Conservation (phyloP, 2,797 vertebrate genomes). For the Catostomus latipinnis region DNA sequence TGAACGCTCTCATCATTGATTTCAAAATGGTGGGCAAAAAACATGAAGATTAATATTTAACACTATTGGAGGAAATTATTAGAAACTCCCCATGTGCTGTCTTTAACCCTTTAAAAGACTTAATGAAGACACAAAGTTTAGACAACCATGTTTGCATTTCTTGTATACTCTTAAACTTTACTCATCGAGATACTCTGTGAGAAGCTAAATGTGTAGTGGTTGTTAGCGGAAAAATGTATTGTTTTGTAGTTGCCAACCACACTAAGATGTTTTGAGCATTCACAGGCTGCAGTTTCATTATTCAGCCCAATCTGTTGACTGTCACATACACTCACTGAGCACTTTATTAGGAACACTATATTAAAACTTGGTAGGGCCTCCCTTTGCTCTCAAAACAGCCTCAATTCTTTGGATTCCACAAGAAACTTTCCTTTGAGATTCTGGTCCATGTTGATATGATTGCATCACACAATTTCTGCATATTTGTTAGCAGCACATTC, state of each 20-base stretch:
- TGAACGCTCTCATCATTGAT: constrained; percentile 20
- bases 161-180: background rate
- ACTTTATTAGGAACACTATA: too few species aligned
- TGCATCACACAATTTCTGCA: too few species aligned
- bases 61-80: background rate
- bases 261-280: background rate
- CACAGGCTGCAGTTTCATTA: too few species aligned
- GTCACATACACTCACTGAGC: too few species aligned
- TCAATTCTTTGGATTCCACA: too few species aligned
- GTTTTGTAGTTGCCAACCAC: background rate
- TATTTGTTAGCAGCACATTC: too few species aligned
- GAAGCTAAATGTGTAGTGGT: background rate
- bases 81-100: background rate
- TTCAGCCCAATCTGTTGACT: too few species aligned
- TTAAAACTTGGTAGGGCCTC: too few species aligned
- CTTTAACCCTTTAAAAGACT: background rate
- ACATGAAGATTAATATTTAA: constrained; percentile 56
- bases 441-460: too few species aligned
- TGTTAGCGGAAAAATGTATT: background rate
- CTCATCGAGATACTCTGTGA: background rate
- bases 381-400: too few species aligned
- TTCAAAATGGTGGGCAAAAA: constrained; percentile 34
- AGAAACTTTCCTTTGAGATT: too few species aligned
- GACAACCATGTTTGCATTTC: background rate
- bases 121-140: constrained; percentile 19